These are phyloP conservation scores for Phortica magna DNA, from an alignment of 2,888 invertebrate species.

Conservation along the genomic window DNA sequence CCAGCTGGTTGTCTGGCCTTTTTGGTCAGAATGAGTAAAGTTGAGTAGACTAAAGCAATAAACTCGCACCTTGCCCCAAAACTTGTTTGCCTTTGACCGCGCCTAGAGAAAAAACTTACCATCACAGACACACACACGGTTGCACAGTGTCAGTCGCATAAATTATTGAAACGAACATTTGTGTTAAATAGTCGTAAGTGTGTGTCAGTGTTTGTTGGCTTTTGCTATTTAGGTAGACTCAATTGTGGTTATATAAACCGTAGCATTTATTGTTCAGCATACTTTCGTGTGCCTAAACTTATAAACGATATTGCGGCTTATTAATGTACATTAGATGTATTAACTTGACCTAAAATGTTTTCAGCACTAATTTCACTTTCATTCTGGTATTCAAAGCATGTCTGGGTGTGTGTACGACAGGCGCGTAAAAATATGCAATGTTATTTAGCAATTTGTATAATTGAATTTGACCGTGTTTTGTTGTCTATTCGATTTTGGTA, in stretches of 20 bases:
- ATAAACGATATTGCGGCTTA: slow-evolving; percentile 8
- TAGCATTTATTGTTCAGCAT: neutral
- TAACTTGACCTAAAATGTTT: slow-evolving; percentile 21
- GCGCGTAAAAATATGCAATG: slow-evolving; percentile 26
- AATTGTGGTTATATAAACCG: neutral
- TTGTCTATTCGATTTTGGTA: neutral
- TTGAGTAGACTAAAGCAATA: slow-evolving; percentile 31
- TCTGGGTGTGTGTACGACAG: neutral
- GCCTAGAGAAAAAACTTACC: slow-evolving; percentile 39
- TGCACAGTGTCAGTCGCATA: slow-evolving; percentile 10
- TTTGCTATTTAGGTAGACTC: neutral
- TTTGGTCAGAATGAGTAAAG: slow-evolving; percentile 37
- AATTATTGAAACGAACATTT: slow-evolving; percentile 31
- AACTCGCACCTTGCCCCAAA: slow-evolving; percentile 45
- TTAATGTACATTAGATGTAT: slow-evolving; percentile 19
- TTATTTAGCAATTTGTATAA: slow-evolving; percentile 60
- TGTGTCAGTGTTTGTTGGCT: neutral
- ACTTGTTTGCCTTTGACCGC: slow-evolving; percentile 46
- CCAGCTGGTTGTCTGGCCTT: neutral
- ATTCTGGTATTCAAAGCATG: neutral
- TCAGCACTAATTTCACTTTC: neutral
- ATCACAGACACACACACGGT: slow-evolving; percentile 11
- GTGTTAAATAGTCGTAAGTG: neutral
- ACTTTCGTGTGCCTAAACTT: slow-evolving; percentile 11
- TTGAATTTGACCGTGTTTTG: slow-evolving; percentile 54